Conservation (phyloP, 1,140 invertebrate species). For the Lepidurus arcticus region DNA sequence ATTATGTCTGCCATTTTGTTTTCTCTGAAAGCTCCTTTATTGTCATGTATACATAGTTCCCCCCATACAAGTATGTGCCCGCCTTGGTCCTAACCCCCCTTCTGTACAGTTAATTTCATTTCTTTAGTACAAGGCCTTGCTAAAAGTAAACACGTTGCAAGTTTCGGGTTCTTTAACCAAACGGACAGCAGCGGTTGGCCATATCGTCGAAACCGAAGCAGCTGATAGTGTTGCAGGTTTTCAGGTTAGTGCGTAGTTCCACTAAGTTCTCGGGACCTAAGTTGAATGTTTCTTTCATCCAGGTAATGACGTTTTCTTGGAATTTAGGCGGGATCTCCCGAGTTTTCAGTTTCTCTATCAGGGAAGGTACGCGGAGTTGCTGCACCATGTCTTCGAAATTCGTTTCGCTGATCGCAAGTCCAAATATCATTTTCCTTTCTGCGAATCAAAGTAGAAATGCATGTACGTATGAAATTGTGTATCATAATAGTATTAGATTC, state of each 20-base stretch:
- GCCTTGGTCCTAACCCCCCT: neutral
- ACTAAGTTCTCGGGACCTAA: neutral
- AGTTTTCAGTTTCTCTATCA: neutral
- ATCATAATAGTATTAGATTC: neutral
- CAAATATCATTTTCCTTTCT: neutral
- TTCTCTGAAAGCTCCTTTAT: neutral
- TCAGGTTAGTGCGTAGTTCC: neutral
- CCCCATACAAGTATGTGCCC: neutral
- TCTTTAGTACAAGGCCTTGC: conserved; percentile 18
- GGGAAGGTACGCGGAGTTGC: neutral
- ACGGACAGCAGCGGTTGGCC: conserved; percentile 24
- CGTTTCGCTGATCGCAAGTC: neutral
- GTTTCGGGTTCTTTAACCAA: neutral
- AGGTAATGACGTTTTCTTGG: neutral
- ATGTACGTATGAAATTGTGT: neutral
- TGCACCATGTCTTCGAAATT: neutral
- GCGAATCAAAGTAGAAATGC: neutral
- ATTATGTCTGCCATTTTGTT: neutral
- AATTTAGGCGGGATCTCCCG: neutral
- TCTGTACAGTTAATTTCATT: conserved; percentile 1
- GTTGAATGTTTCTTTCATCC: neutral
- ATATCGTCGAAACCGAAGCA: conserved; percentile 19
- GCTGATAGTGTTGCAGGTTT: neutral
- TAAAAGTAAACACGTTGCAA: neutral
- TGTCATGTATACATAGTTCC: conserved; percentile 5